Evolutionary conservation across 2,797 vertebrate species (phyloP).

Genomic region (Alfaro cultratus): DNA sequence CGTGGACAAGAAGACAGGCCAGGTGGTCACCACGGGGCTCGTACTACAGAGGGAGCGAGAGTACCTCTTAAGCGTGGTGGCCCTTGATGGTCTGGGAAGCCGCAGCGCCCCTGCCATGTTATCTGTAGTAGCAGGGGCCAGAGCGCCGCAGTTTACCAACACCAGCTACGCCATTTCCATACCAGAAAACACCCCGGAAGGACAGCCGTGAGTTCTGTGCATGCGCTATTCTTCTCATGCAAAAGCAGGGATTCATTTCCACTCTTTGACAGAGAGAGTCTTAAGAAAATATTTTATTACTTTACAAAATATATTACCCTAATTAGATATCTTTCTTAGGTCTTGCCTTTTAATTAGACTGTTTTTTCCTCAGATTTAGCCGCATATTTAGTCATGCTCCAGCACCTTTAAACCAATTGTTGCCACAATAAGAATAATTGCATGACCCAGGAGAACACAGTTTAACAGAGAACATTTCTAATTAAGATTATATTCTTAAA

Average conservation of each 20-base stretch:
- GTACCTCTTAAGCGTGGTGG: conserved; percentile 87
- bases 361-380: background rate
- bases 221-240: background rate
- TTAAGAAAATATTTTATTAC: background rate
- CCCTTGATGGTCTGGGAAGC: conserved; percentile 85
- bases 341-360: conserved; percentile 10
- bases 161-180: conserved; percentile 81
- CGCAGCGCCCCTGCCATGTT: conserved; percentile 83
- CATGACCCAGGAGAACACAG: conserved; percentile 2
- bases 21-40: conserved; percentile 86
- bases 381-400: conserved; percentile 7
- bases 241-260: conserved; percentile 7
- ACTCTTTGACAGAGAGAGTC: background rate
- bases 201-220: conserved; percentile 83
- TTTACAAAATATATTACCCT: conserved; percentile 7
- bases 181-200: conserved; percentile 83
- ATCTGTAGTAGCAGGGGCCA: conserved; percentile 84
- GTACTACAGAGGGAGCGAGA: conserved; percentile 84
- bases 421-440: conserved; percentile 19
- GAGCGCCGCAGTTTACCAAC: conserved; percentile 88
- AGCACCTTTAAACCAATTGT: background rate
- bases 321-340: conserved; percentile 3
- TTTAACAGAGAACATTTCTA: background rate
- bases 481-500: background rate
- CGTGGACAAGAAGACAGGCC: conserved; percentile 87